Evolutionary conservation across 1,140 invertebrate species (phyloP), one percentile per base, ranked within the genome.

Genomic region (Helicoverpa zea): DNA sequence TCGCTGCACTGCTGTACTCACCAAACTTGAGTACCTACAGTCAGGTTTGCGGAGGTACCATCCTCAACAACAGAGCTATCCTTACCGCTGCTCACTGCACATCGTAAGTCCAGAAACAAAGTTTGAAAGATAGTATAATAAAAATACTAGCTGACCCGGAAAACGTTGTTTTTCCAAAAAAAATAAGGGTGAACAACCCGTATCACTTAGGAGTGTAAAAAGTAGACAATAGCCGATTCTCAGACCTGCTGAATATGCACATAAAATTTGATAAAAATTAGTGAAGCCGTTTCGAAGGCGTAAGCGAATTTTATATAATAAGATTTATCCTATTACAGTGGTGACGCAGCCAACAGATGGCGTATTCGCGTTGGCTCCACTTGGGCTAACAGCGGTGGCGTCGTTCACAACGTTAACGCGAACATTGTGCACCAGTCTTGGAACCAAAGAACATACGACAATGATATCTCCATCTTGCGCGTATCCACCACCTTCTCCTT

Each of bases 361-460:
- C 81, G 83, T 7, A 58, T 66, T 2, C 85, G 84, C 18, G 73
- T 86, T 4, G 87, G 87, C 10, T 86, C 87, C 14, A 81, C 82
- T 7, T 64, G 16, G 18, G 81, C 83, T 7, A 82, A 85, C 59
- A 84, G 81, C 52, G 86, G 86, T 10, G 86, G 87, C 2, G 49
- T 72, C 14, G 80, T 84, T 2, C 51, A 76, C n/a, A 83, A 49
- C 52, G 58, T 66, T 16, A 3, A 5, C 76, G 96, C 7, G 2
- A 51, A 81, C 14, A 82, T 82, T 49, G 14, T 63, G 12, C 96
- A 97, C 85, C 94, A 95, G 0, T 81, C 91, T 3, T 97, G 95
- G 84, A 95, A 96, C 77, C 91, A 0, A 63, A 83, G 0, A 96
- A 96, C 2, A 13, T 18, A 5, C 3, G 14, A 68, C n/a, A 68